Evolutionary conservation across 2,888 invertebrate species (phyloP).

Genomic region (Troilus luridus): DNA sequence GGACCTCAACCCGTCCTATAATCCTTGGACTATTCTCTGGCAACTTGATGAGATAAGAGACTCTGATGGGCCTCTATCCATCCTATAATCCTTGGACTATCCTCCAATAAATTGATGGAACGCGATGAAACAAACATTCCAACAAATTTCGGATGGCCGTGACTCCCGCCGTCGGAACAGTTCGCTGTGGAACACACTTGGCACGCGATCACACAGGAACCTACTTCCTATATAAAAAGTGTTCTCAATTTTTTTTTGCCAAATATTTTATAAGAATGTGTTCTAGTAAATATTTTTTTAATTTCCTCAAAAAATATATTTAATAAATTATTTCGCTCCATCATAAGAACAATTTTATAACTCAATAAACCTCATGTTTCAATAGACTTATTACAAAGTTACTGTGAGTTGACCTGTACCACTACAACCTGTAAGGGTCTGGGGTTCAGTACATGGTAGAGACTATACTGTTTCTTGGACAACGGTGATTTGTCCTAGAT

Average conservation of each 20-base stretch:
- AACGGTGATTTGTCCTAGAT: too few relatives aligned
- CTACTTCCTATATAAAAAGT: conserved; percentile 24
- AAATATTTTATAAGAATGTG: neutral
- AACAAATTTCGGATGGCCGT: conserved; percentile 3
- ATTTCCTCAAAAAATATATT: neutral
- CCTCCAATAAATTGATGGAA: neutral
- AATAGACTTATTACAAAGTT: too few relatives aligned
- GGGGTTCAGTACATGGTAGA: too few relatives aligned
- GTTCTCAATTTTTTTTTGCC: neutral
- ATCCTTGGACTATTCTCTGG: neutral
- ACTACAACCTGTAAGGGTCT: too few relatives aligned
- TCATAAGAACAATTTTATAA: too few relatives aligned
- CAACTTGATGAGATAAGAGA: neutral
- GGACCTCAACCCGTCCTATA: neutral
- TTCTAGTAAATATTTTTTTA: neutral
- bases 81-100: neutral
- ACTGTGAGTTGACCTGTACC: too few relatives aligned
- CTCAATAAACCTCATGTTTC: too few relatives aligned
- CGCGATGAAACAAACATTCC: neutral
- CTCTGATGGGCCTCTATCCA: neutral
- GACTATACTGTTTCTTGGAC: too few relatives aligned
- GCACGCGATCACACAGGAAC: neutral
- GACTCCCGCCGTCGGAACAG: neutral
- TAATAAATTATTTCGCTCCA: neutral
- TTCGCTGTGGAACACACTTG: neutral